Evolutionary conservation across 2,797 vertebrate species (phyloP), one percentile per base, ranked within the genome.

Genomic region (Lateolabrax maculatus): DNA sequence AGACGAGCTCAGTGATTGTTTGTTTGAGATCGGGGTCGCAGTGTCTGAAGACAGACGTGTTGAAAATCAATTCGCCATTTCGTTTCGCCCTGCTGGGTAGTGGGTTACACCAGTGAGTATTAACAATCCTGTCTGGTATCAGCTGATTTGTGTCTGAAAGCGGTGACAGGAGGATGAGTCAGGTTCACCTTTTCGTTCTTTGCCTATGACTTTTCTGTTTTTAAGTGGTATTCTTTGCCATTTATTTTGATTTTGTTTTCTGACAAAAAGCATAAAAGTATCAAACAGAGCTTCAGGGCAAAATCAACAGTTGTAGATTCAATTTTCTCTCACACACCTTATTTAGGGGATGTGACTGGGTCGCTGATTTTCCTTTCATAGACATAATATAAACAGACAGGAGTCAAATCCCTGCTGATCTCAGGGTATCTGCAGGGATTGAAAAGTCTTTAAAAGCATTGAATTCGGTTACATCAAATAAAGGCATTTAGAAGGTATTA

Each of bases 31-130:
- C 29, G 27, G 80, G 73, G 66, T 81, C 72, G 41, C 57, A 18
- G 79, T 43, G 36, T 78, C 81, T 83, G 66, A 74, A 63, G 68
- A 78, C 58, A 49, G 76, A 80, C 77, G 62, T 55, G 70, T 62
- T 72, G 68, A 71, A 64, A 75, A 87, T 72, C 83, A 49, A 36
- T 84, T 79, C 5, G 16, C 69, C 65, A 9, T 68, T 91, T 84
- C 15, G 19, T 67, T 21, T 7, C 43, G 25, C 64, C 36, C 46
- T 37, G 48, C 77, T 75, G 71, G 57, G 67, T 74, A 41, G 58
- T 71, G 73, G 39, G 80, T 86, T 52, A 65, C 75, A 63, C 56
- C 80, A 85, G 90, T 88, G 89, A 90, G 91, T 92, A 89, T 88
- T 46, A 36, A n/a, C n/a, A n/a, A 60, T 71, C 62, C 79, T 52